phyloP scores from a whole-genome alignment of 2,888 invertebrate genomes.

The Heliconius sara region DNA sequence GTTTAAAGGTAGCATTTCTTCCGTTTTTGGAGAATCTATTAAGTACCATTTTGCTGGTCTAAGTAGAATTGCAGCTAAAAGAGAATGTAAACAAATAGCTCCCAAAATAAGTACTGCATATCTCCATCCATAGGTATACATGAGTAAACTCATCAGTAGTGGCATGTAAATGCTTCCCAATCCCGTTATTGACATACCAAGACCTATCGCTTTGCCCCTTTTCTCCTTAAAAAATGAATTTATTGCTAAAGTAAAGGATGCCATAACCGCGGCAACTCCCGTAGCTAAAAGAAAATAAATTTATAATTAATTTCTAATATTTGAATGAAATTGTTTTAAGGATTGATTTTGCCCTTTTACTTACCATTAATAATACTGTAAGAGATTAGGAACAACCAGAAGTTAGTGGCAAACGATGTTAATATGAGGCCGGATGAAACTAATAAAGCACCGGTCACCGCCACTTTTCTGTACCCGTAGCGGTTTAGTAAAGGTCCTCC shows the following conservation, averaged over 20 bases:
- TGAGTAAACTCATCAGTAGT: slow-evolving; percentile 82
- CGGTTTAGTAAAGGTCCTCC: slow-evolving; percentile 86
- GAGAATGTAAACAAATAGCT: slow-evolving; percentile 85
- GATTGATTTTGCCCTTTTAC: slow-evolving; percentile 57
- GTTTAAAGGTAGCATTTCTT: slow-evolving; percentile 70
- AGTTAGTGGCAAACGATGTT: slow-evolving; percentile 83
- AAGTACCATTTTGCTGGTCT: slow-evolving; percentile 88
- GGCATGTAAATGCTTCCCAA: slow-evolving; percentile 88
- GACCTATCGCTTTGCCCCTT: slow-evolving; percentile 85
- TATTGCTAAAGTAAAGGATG: slow-evolving; percentile 85
- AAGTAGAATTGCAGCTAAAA: slow-evolving; percentile 84
- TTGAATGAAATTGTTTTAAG: not conserved
- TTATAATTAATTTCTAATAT: not conserved
- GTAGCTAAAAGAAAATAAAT: slow-evolving; percentile 78
- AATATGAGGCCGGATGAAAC: slow-evolving; percentile 84
- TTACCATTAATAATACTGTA: slow-evolving; percentile 89
- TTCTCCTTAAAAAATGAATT: slow-evolving; percentile 87
- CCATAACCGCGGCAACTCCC: slow-evolving; percentile 85
- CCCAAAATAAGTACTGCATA: slow-evolving; percentile 86
- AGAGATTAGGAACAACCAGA: slow-evolving; percentile 84
- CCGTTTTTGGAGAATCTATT: slow-evolving; percentile 64
- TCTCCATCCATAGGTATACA: slow-evolving; percentile 83
- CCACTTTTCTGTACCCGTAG: slow-evolving; percentile 87
- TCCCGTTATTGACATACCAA: slow-evolving; percentile 86
- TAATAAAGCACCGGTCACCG: slow-evolving; percentile 81